Percentiles rank a stretch among this genome's conserved stretches.
These are phyloP conservation scores for Carcharodon carcharias DNA, from an alignment of 2,797 vertebrate genomes.

Conservation along the genomic window DNA sequence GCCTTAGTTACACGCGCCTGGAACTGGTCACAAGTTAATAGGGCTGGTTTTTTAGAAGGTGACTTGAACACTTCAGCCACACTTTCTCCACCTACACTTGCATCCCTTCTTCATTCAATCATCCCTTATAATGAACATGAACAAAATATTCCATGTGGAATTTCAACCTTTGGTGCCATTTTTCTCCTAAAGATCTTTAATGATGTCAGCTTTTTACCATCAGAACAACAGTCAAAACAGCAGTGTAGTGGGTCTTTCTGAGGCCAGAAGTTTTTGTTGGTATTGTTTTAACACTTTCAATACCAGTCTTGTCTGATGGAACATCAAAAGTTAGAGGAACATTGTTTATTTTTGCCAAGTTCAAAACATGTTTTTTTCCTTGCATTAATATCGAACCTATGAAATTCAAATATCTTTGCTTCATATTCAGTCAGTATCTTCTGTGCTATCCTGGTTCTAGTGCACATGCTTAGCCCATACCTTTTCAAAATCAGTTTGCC, in stretches of 20 bases:
- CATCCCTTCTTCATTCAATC: not conserved
- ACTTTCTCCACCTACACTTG: not conserved
- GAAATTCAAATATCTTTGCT: no score
- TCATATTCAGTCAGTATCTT: no score
- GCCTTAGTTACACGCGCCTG: not conserved
- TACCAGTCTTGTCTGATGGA: not conserved
- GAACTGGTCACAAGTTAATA: not conserved
- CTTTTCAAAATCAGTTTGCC: no score
- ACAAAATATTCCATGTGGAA: not conserved
- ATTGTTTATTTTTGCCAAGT: not conserved
- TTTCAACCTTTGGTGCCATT: not conserved
- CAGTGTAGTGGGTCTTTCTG: not conserved
- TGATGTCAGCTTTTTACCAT: not conserved
- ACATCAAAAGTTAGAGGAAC: not conserved
- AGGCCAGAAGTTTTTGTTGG: not conserved
- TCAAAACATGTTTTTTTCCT: no score
- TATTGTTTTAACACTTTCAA: not conserved
- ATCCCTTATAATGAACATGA: not conserved
- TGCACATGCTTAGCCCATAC: no score
- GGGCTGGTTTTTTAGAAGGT: not conserved
- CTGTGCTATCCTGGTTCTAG: no score
- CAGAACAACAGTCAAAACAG: not conserved
- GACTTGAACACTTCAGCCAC: not conserved
- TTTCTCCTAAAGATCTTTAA: not conserved
- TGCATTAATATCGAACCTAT: no score